These are phyloP conservation scores for Caretta caretta DNA, from an alignment of 2,113 vertebrate species.

Conservation along the genomic window DNA sequence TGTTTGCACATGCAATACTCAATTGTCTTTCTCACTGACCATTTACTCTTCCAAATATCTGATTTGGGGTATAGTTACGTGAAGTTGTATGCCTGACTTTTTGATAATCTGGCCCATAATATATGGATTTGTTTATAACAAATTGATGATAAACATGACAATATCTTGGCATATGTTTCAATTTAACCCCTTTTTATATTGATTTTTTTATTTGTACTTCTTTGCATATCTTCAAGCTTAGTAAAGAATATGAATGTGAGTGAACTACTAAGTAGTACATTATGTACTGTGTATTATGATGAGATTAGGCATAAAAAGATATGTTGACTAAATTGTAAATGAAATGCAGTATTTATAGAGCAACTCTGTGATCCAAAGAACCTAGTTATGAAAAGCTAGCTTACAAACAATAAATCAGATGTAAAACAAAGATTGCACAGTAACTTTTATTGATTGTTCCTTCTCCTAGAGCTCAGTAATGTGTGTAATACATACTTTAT, in stretches of 20 bases:
- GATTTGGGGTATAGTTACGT: neutral
- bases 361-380: neutral
- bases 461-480: neutral
- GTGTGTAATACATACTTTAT: slow-evolving; percentile 30
- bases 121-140: neutral
- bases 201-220: neutral
- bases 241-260: neutral
- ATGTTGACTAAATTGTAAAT: neutral
- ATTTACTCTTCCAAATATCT: neutral
- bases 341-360: slow-evolving; percentile 5
- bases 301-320: neutral
- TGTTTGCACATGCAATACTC: neutral
- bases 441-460: neutral
- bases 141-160: neutral
- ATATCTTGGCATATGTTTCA: neutral
- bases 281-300: neutral
- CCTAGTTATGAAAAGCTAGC: neutral
- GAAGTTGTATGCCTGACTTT: neutral
- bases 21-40: neutral
- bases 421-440: neutral
- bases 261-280: neutral
- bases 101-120: slow-evolving; percentile 19
- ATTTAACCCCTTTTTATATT: neutral
- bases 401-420: neutral
- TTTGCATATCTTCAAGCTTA: neutral